Percentiles rank a stretch among this genome's conserved stretches.
Conservation (phyloP, 2,113 vertebrate species). For the Cricetomys ansorgei region DNA sequence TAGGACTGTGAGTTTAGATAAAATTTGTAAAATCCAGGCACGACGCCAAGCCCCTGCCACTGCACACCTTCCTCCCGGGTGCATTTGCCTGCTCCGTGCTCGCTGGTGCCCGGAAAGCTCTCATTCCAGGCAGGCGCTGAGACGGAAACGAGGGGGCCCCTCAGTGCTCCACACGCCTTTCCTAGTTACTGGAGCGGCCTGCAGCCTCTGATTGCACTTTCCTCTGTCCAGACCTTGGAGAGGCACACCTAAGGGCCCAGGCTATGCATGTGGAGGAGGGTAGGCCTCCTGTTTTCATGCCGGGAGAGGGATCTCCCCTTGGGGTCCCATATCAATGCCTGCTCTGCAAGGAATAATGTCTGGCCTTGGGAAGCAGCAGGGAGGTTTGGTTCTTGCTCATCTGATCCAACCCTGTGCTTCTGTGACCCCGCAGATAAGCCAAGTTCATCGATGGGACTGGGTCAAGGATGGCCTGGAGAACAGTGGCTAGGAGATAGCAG, state of each 20-base stretch:
- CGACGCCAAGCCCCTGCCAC: constrained; percentile 68
- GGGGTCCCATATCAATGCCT: rapidly evolving
- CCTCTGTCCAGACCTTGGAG: neutral
- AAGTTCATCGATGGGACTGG: too few relatives aligned
- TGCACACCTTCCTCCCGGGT: constrained; percentile 56
- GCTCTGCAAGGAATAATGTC: neutral
- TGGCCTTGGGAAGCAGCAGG: neutral
- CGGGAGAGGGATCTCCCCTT: too few relatives aligned
- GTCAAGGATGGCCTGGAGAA: neutral
- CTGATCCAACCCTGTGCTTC: rapidly evolving
- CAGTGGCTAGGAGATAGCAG: neutral
- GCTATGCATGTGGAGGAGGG: rapidly evolving
- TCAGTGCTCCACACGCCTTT: rapidly evolving
- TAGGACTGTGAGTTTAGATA: constrained; percentile 79
- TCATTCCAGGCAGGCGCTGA: constrained; percentile 76
- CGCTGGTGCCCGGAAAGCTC: constrained; percentile 77
- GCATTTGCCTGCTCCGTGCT: constrained; percentile 71
- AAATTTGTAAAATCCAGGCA: constrained; percentile 79
- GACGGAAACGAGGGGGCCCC: constrained; percentile 38
- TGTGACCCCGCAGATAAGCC: neutral
- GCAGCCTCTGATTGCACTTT: neutral
- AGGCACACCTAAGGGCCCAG: neutral
- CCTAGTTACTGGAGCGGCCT: neutral
- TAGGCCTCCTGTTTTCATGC: neutral
- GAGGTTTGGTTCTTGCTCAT: neutral